Evolutionary conservation across 1,140 invertebrate species (phyloP).

Genomic region (Solenopsis invicta): DNA sequence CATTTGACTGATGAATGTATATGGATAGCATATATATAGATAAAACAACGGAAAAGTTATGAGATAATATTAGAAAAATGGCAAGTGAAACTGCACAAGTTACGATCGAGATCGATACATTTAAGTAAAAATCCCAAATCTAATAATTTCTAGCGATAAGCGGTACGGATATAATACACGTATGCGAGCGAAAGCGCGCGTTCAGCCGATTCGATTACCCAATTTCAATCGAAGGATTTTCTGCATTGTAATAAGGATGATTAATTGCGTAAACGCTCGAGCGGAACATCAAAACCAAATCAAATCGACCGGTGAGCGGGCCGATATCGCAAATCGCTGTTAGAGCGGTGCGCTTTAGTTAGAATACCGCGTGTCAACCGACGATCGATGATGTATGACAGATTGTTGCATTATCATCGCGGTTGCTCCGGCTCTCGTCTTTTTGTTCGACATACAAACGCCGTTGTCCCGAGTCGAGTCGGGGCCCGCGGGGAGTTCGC

Average conservation of each 20-base stretch:
- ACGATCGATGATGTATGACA: slow-evolving; percentile 58
- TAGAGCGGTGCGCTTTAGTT: slow-evolving; percentile 47
- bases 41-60: background rate
- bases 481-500: background rate
- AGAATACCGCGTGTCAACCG: slow-evolving; percentile 31
- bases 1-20: background rate
- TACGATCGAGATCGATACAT: background rate
- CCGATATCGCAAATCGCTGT: slow-evolving; percentile 48
- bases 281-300: slow-evolving; percentile 51
- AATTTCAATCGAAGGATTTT: slow-evolving; percentile 47
- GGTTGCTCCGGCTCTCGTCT: slow-evolving; percentile 29
- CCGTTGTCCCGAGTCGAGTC: slow-evolving; percentile 17
- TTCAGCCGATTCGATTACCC: slow-evolving; percentile 43
- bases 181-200: slow-evolving; percentile 23
- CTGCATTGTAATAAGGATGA: slow-evolving; percentile 56
- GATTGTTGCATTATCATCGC: slow-evolving; percentile 62
- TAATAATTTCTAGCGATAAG: background rate
- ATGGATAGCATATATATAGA: background rate
- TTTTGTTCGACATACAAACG: slow-evolving; percentile 43
- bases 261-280: slow-evolving; percentile 53
- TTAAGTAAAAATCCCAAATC: background rate
- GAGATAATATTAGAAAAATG: background rate
- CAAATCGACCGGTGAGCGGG: slow-evolving; percentile 28
- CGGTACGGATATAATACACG: slow-evolving; percentile 5
- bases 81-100: background rate